Percentiles rank a stretch among this genome's conserved stretches.
phyloP scores from a whole-genome alignment of 2,797 vertebrate genomes.

The Enteromius fasciolatus region DNA sequence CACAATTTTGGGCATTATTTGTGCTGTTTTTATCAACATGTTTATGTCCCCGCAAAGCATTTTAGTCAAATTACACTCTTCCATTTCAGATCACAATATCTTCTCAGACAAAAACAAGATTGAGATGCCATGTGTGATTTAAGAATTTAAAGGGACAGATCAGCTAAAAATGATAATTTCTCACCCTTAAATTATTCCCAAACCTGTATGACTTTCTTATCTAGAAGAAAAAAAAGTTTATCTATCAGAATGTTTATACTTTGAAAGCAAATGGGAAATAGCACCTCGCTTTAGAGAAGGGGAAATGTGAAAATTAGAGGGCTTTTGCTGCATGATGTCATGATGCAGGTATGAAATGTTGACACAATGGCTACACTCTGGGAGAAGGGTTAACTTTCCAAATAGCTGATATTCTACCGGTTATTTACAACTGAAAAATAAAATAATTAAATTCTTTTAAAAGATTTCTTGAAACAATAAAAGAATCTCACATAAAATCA shows the following conservation, averaged over 20 bases:
- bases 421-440: background rate
- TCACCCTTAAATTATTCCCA: background rate
- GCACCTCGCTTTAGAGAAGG: background rate
- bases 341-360: background rate
- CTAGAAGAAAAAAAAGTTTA: background rate
- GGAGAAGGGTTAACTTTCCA: background rate
- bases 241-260: background rate
- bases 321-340: background rate
- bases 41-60: conserved; percentile 2
- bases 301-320: background rate
- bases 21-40: conserved; percentile 8
- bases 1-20: background rate
- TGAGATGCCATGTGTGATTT: background rate
- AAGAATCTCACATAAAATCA: background rate
- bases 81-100: background rate
- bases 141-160: background rate
- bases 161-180: background rate
- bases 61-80: conserved; percentile 12
- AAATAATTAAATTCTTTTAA: background rate
- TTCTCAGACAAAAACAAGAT: background rate
- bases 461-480: background rate
- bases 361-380: background rate
- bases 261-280: background rate
- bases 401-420: background rate
- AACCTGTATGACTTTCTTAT: background rate